phyloP scores from a whole-genome alignment of 1,140 invertebrate genomes.

The Eriocheir sinensis region DNA sequence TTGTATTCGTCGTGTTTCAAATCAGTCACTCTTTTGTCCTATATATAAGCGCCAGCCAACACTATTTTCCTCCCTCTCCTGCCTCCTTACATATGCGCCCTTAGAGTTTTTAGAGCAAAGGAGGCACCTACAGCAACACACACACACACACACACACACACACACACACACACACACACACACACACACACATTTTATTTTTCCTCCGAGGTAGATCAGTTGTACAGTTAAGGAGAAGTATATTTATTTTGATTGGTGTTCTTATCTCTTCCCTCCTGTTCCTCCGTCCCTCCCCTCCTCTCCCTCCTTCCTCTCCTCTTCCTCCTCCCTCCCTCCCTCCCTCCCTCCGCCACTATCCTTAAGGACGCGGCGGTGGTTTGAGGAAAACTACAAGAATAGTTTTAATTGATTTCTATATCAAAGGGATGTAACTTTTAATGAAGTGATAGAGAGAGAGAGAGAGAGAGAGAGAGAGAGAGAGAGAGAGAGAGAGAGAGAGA shows the following conservation, averaged over 20 bases:
- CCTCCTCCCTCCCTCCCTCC: neutral
- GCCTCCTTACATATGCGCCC: too few species aligned
- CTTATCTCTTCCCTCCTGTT: too few species aligned
- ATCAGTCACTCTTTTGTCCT: too few species aligned
- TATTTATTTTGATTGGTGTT: neutral
- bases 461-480: neutral
- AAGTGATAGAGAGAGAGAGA: slow-evolving; percentile 34
- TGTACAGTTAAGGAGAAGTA: neutral
- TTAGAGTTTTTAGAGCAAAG: too few species aligned
- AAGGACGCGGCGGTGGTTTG: neutral
- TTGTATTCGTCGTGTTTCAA: too few species aligned
- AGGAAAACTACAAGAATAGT: slow-evolving; percentile 49
- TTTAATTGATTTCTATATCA: slow-evolving; percentile 68
- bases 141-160: too few species aligned
- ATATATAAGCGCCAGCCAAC: too few species aligned
- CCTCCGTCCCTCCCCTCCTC: neutral
- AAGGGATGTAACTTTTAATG: slow-evolving; percentile 67
- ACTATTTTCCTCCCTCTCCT: too few species aligned
- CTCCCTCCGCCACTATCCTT: neutral
- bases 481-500: neutral
- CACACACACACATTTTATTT: too few species aligned
- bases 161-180: too few species aligned
- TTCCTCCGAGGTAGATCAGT: neutral
- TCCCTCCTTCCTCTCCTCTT: neutral
- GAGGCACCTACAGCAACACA: too few species aligned